Evolutionary conservation across 1,140 invertebrate species (phyloP).

Genomic region (Pentalonia nigronervosa): DNA sequence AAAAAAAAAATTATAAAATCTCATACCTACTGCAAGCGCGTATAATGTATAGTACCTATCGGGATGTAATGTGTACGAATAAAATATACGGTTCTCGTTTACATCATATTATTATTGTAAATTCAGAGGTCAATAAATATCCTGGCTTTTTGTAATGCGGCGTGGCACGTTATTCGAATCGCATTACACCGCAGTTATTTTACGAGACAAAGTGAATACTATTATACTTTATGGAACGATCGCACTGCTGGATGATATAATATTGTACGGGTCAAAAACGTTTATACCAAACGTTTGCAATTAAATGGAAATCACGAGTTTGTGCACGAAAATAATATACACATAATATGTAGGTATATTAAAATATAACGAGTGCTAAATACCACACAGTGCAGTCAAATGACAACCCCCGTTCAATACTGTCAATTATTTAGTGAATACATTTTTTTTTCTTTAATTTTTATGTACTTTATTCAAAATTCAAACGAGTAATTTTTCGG

Average conservation of each 20-base stretch:
- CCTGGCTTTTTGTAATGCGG: not conserved
- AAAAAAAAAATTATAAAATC: not conserved
- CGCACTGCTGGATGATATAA: conserved; percentile 17
- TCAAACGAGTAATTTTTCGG: no score
- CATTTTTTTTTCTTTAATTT: no score
- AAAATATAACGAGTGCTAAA: not conserved
- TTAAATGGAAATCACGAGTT: conserved; percentile 1
- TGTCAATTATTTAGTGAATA: no score
- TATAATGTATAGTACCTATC: not conserved
- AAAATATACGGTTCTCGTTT: conserved; percentile 9
- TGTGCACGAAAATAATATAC: not conserved
- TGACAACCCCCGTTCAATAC: no score
- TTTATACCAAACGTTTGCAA: not conserved
- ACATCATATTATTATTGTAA: not conserved
- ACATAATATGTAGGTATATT: not conserved
- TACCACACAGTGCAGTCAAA: not conserved
- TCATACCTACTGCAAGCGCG: not conserved
- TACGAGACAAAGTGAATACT: conserved; percentile 16
- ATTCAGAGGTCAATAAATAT: conserved; percentile 41
- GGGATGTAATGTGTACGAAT: not conserved
- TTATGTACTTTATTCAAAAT: no score
- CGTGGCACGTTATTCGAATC: conserved; percentile 27
- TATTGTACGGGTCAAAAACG: not conserved
- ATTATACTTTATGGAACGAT: conserved; percentile 14
- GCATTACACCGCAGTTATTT: not conserved